Evolutionary conservation across 2,113 vertebrate genomes (phyloP).

Genomic region (Zosterops pallidus): DNA sequence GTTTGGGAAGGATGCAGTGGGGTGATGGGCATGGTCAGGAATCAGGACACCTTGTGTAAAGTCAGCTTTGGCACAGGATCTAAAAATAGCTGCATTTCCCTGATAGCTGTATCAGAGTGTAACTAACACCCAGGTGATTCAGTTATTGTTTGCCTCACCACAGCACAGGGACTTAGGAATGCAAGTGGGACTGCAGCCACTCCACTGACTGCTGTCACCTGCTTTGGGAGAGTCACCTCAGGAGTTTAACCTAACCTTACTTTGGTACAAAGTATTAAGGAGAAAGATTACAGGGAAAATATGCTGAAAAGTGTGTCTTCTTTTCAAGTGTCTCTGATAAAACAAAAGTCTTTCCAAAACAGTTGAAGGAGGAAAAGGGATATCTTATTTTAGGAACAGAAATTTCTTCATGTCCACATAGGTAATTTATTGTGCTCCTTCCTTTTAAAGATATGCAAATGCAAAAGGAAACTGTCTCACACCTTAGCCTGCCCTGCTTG

Average conservation of each 20-base stretch:
- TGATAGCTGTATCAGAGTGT: not conserved
- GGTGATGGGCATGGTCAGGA: fast-evolving
- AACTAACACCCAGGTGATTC: not conserved
- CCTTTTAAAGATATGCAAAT: not conserved
- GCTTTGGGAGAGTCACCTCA: not conserved
- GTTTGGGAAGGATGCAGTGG: fast-evolving
- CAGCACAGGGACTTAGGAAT: not conserved
- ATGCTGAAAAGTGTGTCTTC: not conserved
- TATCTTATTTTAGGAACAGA: not conserved
- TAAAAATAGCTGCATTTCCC: not conserved
- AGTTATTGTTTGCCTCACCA: not conserved
- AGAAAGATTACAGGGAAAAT: not conserved
- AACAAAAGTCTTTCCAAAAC: not conserved
- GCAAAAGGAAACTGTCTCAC: not conserved
- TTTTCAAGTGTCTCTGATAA: not conserved
- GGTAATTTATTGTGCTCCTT: not conserved
- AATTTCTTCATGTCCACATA: not conserved
- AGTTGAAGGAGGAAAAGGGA: not conserved
- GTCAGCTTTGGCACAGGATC: not conserved
- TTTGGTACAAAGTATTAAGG: not conserved
- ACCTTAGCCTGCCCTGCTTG: not conserved
- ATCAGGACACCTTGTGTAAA: fast-evolving
- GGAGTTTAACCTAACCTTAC: not conserved
- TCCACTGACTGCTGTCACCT: not conserved
- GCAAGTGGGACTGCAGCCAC: not conserved